A percentile compares a stretch with the other conserved stretches of the same genome.
These are phyloP conservation scores for Trachymyrmex cornetzi DNA, from an alignment of 1,140 invertebrate genomes.

Conservation along the genomic window DNA sequence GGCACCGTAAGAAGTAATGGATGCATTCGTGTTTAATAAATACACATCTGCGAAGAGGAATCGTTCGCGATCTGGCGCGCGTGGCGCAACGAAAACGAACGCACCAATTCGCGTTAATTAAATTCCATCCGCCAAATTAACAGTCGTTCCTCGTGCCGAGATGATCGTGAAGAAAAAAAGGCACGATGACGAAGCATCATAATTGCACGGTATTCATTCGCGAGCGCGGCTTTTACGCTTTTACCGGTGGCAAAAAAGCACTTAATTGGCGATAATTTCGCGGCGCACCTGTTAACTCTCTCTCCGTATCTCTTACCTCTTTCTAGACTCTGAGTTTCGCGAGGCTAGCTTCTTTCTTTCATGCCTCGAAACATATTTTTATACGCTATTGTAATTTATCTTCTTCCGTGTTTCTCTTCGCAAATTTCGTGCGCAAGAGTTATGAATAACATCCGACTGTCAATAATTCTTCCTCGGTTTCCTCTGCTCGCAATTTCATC, in stretches of 20 bases:
- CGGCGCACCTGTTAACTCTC: slow-evolving; percentile 41
- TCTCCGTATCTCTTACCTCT: slow-evolving; percentile 24
- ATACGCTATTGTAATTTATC: slow-evolving; percentile 4
- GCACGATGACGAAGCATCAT: slow-evolving; percentile 32
- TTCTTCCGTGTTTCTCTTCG: neutral
- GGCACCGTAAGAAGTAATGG: neutral
- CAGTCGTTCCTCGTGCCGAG: neutral
- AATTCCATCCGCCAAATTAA: slow-evolving; percentile 52
- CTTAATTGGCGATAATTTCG: slow-evolving; percentile 60
- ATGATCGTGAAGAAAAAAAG: neutral
- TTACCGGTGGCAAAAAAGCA: slow-evolving; percentile 36
- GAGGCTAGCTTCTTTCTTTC: neutral
- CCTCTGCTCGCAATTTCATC: slow-evolving; percentile 1
- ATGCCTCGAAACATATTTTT: neutral
- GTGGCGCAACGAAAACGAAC: slow-evolving; percentile 28
- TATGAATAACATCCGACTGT: neutral
- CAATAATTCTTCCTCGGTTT: neutral
- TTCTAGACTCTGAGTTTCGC: neutral
- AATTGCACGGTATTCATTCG: slow-evolving; percentile 43
- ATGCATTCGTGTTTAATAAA: slow-evolving; percentile 10
- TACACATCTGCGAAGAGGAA: neutral
- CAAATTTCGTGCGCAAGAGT: neutral
- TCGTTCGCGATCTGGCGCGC: slow-evolving; percentile 17
- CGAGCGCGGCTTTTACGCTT: slow-evolving; percentile 34
- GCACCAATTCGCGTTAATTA: slow-evolving; percentile 52